Evolutionary conservation across 2,888 invertebrate species (phyloP), one percentile per base, ranked within the genome.

Genomic region (Lymantria monacha): DNA sequence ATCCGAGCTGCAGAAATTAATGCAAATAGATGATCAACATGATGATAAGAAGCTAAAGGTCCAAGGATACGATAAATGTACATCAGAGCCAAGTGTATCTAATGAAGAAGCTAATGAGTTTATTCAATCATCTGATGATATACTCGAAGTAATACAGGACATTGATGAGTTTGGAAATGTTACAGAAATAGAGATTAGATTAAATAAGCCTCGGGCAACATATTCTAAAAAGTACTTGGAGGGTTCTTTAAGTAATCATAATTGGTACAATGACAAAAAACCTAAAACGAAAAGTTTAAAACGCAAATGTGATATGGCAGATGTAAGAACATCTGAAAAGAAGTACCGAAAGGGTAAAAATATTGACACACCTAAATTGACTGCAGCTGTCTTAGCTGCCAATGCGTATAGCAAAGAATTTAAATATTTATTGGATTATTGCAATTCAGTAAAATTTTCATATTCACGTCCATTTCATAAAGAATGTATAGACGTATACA

Each of bases 261-360:
- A 11, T 43, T 36, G 53, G 41, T 41, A 42, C 9, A 38, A 46
- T 37, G 57, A 51, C 22, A 55, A 50, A 38, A 61, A 54, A 36
- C 7, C 41, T 8, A 61, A 42, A 11, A 61, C 48, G 40, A 65
- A 50, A 44, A 46, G 30, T 8, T 60, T 83, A 38, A 87, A 90
- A 70, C 82, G 88, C 37, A 88, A 87, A 67, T 65, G 67, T 42
- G 72, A 77, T 43, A 70, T 73, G 65, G 49, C 59, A 22, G 81
- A 84, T 57, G 49, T 61, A 9, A 74, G 72, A 61, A 55, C 67
- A 5, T 54, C 45, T 31, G 64, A 57, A 43, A 88, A 79, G 61
- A 83, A 69, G 51, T 87, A 86, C 46, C 77, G 86, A 57, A 87
- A 87, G 71, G 76, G 83, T 5, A 90, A 85, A 72, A 79, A 86